A percentile compares a stretch with the other conserved stretches of the same genome.
Conservation (phyloP, 2,888 invertebrate species). For the Latrodectus elegans region DNA sequence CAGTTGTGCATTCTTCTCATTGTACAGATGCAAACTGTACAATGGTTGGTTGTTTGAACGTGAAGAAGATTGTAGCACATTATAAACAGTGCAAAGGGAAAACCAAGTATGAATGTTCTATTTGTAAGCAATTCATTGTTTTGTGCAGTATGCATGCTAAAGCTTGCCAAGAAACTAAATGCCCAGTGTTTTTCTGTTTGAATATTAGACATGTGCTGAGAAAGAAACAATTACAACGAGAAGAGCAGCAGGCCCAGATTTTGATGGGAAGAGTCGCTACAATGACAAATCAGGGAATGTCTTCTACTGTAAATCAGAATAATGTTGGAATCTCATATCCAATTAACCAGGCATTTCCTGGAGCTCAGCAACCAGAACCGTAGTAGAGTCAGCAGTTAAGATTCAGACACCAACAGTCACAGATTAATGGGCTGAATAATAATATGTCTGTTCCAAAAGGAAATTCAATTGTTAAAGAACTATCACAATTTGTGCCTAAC, state of each 20-base stretch:
- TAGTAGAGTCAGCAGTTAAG: constrained; percentile 74
- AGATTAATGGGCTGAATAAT: constrained; percentile 71
- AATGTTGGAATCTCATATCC: constrained; percentile 67
- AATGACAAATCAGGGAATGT: constrained; percentile 74
- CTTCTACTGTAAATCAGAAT: constrained; percentile 38
- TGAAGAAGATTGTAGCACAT: constrained; percentile 99
- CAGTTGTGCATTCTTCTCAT: constrained; percentile 96
- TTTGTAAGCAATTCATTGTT: constrained; percentile 98
- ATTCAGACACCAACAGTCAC: constrained; percentile 72
- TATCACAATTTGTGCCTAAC: constrained; percentile 38
- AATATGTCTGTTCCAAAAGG: constrained; percentile 52
- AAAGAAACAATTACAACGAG: constrained; percentile 96
- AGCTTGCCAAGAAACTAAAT: constrained; percentile 94
- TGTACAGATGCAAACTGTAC: constrained; percentile 99
- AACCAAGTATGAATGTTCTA: constrained; percentile 89
- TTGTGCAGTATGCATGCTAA: constrained; percentile 99
- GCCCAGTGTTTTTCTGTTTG: constrained; percentile 98
- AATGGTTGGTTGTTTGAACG: constrained; percentile 96
- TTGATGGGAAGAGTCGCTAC: constrained; percentile 81
- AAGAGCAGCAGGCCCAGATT: constrained; percentile 95
- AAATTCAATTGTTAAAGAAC: constrained; percentile 63
- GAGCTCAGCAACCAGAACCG: constrained; percentile 67
- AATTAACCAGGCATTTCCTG: constrained; percentile 77
- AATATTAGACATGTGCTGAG: constrained; percentile 98
- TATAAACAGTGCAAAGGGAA: constrained; percentile 96